Conservation (phyloP, 2,797 vertebrate species). For the Kryptolebias ocellatus region DNA sequence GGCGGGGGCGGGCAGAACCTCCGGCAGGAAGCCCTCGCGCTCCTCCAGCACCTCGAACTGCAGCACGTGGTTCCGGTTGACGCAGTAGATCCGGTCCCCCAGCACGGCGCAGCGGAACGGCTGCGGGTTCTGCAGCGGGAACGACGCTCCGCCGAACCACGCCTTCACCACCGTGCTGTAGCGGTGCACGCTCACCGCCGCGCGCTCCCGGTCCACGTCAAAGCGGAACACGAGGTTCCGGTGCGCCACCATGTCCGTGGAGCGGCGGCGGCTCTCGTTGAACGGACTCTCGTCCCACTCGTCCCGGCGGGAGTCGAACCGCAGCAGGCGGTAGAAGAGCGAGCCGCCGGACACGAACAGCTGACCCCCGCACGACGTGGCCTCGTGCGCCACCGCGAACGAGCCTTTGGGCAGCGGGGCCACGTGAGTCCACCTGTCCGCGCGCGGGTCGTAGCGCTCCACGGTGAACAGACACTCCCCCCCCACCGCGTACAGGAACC, state of each 20-base stretch:
- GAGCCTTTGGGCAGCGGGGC: conserved; percentile 91
- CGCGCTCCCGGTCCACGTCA: conserved; percentile 82
- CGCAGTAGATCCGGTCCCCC: conserved; percentile 88
- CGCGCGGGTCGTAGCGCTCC: conserved; percentile 91
- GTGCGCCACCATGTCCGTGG: conserved; percentile 90
- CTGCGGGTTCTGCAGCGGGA: conserved; percentile 74
- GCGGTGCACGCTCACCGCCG: conserved; percentile 82
- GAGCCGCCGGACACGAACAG: conserved; percentile 93
- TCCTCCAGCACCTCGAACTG: conserved; percentile 84
- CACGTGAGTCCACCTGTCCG: conserved; percentile 87
- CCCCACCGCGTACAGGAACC: conserved; percentile 89
- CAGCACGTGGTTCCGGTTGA: conserved; percentile 86
- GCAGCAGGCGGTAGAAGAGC: conserved; percentile 91
- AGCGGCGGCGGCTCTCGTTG: conserved; percentile 88
- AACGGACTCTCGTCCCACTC: conserved; percentile 95
- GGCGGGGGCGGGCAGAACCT: conserved; percentile 80
- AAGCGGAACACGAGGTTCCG: conserved; percentile 90
- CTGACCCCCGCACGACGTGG: conserved; percentile 87
- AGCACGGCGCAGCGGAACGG: conserved; percentile 90
- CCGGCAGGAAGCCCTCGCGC: conserved; percentile 77
- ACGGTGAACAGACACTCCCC: conserved; percentile 92
- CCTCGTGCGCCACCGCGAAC: conserved; percentile 91
- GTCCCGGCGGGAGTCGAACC: conserved; percentile 88
- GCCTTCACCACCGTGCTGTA: conserved; percentile 91
- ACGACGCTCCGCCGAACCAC: conserved; percentile 84